Conservation (phyloP, 2,797 vertebrate genomes). For the Alca torda region DNA sequence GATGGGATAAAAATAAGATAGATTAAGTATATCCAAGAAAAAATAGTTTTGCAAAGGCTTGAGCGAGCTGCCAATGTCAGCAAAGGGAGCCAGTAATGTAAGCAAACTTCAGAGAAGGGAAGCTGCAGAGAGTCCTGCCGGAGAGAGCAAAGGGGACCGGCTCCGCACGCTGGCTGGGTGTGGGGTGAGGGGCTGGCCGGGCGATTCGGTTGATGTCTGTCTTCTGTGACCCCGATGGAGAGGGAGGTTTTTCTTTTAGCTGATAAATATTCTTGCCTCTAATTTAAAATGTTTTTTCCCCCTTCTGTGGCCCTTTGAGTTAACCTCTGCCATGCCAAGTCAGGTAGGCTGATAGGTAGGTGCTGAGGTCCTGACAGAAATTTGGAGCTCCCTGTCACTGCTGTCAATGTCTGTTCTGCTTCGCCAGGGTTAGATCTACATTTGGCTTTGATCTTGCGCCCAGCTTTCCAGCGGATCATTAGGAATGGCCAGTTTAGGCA, state of each 20-base stretch:
- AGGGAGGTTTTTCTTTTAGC: not conserved
- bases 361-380: not conserved
- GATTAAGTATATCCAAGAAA: slow-evolving; percentile 71
- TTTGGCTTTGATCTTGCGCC: not conserved
- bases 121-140: not conserved
- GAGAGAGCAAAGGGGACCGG: not conserved
- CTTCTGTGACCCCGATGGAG: not conserved
- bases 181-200: not conserved
- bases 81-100: slow-evolving; percentile 53
- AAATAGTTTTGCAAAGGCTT: slow-evolving; percentile 64
- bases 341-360: not conserved
- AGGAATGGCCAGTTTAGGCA: not conserved
- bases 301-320: not conserved
- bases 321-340: not conserved
- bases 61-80: slow-evolving; percentile 57
- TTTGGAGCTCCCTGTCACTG: not conserved
- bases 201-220: not conserved
- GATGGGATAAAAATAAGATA: slow-evolving; percentile 69
- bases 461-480: not conserved
- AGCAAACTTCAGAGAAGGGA: slow-evolving; percentile 39
- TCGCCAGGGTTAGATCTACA: not conserved
- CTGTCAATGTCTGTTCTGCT: not conserved
- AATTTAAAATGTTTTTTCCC: not conserved
- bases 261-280: not conserved
- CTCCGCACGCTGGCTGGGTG: not conserved